These are phyloP conservation scores for Laothoe populi DNA, from an alignment of 2,888 invertebrate genomes.

Conservation along the genomic window DNA sequence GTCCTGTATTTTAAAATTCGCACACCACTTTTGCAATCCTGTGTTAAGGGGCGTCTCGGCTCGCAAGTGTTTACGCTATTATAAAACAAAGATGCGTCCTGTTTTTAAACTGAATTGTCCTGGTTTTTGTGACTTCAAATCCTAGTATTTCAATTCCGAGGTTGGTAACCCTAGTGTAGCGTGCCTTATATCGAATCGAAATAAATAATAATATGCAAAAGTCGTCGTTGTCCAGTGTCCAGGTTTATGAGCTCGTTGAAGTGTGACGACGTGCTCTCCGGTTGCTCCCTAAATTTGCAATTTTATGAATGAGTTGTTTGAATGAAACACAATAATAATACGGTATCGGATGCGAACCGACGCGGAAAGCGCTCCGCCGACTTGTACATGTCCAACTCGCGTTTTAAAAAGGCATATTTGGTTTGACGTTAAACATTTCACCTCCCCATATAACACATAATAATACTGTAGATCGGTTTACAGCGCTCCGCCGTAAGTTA, in stretches of 20 bases:
- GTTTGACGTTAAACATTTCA: slow-evolving; percentile 58
- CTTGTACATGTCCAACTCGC: slow-evolving; percentile 57
- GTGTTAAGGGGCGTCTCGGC: no score
- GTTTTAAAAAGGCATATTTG: slow-evolving; percentile 56
- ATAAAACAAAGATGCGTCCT: no score
- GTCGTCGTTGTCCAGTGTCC: slow-evolving; percentile 48
- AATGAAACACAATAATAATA: slow-evolving; percentile 79
- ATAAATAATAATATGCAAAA: slow-evolving; percentile 51
- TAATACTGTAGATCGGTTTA: slow-evolving; percentile 51
- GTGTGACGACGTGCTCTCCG: slow-evolving; percentile 65
- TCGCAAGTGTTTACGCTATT: no score
- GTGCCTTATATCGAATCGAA: slow-evolving; percentile 51
- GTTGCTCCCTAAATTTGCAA: slow-evolving; percentile 73
- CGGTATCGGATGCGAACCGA: slow-evolving; percentile 56
- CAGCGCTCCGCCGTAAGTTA: slow-evolving; percentile 30
- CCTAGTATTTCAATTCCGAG: no score
- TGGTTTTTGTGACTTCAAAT: no score
- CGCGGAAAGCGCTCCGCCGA: slow-evolving; percentile 56
- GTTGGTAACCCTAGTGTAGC: no score
- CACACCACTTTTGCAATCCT: no score
- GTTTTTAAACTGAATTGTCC: no score
- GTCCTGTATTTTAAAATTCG: no score
- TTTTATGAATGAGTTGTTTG: slow-evolving; percentile 83
- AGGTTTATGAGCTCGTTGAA: slow-evolving; percentile 64
- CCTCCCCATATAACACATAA: slow-evolving; percentile 67